Conservation (phyloP, 2,888 invertebrate genomes). For the Philaethria dido region DNA sequence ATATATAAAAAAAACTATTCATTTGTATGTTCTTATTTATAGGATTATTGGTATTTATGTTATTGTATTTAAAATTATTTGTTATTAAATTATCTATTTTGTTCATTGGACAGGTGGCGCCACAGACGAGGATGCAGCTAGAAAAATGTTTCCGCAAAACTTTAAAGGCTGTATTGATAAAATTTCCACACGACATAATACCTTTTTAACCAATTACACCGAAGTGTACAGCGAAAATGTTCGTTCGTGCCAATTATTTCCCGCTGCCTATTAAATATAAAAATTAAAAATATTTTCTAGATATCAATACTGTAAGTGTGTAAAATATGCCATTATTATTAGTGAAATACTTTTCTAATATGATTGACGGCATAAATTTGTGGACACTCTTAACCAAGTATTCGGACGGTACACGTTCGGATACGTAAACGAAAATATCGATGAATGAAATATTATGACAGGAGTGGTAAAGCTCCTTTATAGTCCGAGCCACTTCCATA, state of each 20-base stretch:
- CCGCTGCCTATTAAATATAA: constrained; percentile 52
- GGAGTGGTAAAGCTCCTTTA: too few species aligned
- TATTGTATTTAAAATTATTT: too few species aligned
- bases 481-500: too few species aligned
- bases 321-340: background rate
- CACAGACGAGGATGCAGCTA: constrained; percentile 71
- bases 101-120: constrained; percentile 76
- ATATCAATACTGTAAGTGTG: background rate
- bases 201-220: constrained; percentile 62
- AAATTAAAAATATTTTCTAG: background rate
- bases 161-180: constrained; percentile 85
- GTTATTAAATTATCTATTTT: background rate
- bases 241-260: constrained; percentile 75
- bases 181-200: constrained; percentile 71
- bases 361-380: background rate
- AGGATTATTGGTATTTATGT: too few species aligned
- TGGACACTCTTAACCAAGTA: too few species aligned
- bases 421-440: too few species aligned
- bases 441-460: too few species aligned
- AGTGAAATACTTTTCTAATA: background rate
- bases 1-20: too few species aligned
- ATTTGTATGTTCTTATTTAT: too few species aligned
- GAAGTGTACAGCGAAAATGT: constrained; percentile 75
- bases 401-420: too few species aligned
- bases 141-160: constrained; percentile 78